A percentile compares a stretch with the other conserved stretches of the same genome.
Evolutionary conservation across 2,797 vertebrate species (phyloP).

Genomic region (Characodon lateralis): DNA sequence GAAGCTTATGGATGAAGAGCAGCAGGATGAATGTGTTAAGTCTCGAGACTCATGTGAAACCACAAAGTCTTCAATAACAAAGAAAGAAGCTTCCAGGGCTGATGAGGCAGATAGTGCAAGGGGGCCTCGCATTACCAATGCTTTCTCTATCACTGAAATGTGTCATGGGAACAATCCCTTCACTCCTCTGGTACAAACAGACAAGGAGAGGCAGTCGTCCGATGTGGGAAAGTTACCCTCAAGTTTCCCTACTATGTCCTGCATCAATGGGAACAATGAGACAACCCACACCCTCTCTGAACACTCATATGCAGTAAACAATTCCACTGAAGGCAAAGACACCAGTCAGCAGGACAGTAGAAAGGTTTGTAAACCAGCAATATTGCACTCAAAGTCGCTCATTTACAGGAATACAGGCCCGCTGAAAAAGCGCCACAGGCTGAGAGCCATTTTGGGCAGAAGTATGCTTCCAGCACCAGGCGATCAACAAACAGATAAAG

Average conservation of each 20-base stretch:
- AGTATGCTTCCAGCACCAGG: constrained; percentile 55
- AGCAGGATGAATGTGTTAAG: constrained; percentile 55
- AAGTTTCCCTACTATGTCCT: constrained; percentile 69
- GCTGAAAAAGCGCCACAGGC: constrained; percentile 83
- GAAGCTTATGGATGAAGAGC: constrained; percentile 85
- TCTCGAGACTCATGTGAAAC: constrained; percentile 67
- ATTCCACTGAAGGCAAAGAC: constrained; percentile 70
- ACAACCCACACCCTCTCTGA: constrained; percentile 89
- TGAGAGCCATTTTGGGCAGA: constrained; percentile 62
- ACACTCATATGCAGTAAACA: constrained; percentile 93
- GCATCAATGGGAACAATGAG: constrained; percentile 81
- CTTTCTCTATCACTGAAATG: constrained; percentile 95
- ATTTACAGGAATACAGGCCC: constrained; percentile 76
- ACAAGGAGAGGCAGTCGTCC: constrained; percentile 84
- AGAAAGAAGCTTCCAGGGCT: constrained; percentile 85
- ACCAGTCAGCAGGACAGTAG: constrained; percentile 62
- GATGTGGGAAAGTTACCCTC: constrained; percentile 77
- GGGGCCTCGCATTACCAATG: constrained; percentile 97
- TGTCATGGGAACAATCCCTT: constrained; percentile 88
- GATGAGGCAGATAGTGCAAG: constrained; percentile 87
- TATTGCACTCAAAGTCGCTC: constrained; percentile 69
- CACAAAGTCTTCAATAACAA: constrained; percentile 68
- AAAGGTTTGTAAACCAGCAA: constrained; percentile 59
- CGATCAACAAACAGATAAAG: constrained; percentile 53
- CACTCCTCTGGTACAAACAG: constrained; percentile 86